phyloP scores from a whole-genome alignment of 2,888 invertebrate genomes.

The Platypus cylindrus region DNA sequence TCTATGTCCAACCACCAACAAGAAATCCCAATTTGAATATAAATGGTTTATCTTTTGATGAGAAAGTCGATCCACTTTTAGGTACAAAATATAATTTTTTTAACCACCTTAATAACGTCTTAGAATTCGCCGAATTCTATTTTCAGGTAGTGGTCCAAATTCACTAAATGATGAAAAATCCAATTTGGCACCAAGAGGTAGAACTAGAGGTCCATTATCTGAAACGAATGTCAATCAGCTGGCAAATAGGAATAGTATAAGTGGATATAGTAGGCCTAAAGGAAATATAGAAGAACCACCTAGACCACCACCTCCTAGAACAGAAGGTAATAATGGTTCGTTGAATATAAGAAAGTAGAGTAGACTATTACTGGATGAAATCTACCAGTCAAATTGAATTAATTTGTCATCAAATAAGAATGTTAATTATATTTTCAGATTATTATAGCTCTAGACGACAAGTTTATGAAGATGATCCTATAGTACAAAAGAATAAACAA shows the following conservation, averaged over 20 bases:
- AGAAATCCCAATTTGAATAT: slow-evolving; percentile 36
- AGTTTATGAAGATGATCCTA: slow-evolving; percentile 69
- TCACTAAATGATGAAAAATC: slow-evolving; percentile 48
- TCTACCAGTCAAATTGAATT: too few species aligned
- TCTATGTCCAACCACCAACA: slow-evolving; percentile 86
- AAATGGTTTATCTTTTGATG: slow-evolving; percentile 32
- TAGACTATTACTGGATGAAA: too few species aligned
- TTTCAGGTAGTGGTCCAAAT: slow-evolving; percentile 13
- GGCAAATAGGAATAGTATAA: slow-evolving; percentile 40
- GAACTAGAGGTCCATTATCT: slow-evolving; percentile 49
- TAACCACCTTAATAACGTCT: background rate
- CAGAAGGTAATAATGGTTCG: slow-evolving; percentile 62
- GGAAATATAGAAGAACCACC: slow-evolving; percentile 56
- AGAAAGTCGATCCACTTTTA: slow-evolving; percentile 22
- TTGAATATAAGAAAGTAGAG: too few species aligned
- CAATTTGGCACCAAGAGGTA: slow-evolving; percentile 52
- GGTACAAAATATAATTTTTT: slow-evolving; percentile 4
- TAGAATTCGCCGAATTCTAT: background rate
- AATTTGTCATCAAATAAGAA: too few species aligned
- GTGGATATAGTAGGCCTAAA: slow-evolving; percentile 32
- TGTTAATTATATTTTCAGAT: slow-evolving; percentile 47
- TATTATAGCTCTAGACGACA: slow-evolving; percentile 71
- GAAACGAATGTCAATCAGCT: slow-evolving; percentile 47
- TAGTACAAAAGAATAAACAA: slow-evolving; percentile 59
- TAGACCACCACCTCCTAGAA: slow-evolving; percentile 76